Evolutionary conservation across 2,797 vertebrate species (phyloP).

Genomic region (Sebastes baramenuke): DNA sequence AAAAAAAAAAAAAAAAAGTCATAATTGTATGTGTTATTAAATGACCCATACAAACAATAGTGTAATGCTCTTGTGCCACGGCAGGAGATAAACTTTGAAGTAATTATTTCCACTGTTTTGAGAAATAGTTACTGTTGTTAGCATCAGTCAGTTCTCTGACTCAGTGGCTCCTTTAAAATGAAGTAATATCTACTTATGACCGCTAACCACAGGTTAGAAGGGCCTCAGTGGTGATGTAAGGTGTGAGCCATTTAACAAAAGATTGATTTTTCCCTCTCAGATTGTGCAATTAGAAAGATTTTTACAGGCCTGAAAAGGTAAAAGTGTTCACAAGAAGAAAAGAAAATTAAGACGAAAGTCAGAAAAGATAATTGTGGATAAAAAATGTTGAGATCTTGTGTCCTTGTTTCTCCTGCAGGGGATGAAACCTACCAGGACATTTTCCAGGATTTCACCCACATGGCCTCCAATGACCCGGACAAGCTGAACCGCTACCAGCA

Average conservation of each 20-base stretch:
- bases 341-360: background rate
- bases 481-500: slow-evolving; percentile 95
- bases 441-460: slow-evolving; percentile 98
- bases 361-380: background rate
- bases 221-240: background rate
- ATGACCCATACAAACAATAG: background rate
- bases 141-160: background rate
- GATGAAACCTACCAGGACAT: slow-evolving; percentile 99
- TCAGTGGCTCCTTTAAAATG: background rate
- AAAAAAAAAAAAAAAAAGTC: background rate
- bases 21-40: background rate
- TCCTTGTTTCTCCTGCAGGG: slow-evolving; percentile 78
- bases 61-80: background rate
- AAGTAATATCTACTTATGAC: background rate
- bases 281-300: background rate
- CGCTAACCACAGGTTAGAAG: background rate
- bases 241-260: background rate
- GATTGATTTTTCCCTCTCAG: background rate
- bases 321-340: background rate
- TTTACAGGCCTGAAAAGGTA: background rate
- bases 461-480: slow-evolving; percentile 97
- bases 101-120: background rate
- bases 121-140: background rate
- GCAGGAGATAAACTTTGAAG: background rate
- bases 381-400: background rate